Conservation (phyloP, 2,888 invertebrate genomes). For the Ormyrus pomaceus region DNA sequence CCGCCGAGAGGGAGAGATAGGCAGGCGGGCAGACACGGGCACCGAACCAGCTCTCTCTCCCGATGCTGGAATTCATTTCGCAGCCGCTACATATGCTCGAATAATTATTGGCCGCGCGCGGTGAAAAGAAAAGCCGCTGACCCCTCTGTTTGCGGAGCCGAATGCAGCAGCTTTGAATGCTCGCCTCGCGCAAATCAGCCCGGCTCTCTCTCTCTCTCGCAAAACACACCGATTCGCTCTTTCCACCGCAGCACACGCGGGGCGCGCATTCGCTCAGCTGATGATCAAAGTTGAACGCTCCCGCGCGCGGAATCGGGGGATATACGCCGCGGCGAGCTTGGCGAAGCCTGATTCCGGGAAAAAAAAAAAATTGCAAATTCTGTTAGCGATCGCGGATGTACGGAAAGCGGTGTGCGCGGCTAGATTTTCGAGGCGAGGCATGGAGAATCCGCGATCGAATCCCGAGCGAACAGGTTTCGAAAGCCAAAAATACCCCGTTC, state of each 20-base stretch:
- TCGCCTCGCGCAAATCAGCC: neutral
- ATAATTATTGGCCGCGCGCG: conserved; percentile 8
- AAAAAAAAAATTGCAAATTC: no score
- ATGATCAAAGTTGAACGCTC: neutral
- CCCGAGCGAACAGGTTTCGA: no score
- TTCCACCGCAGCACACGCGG: neutral
- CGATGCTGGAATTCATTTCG: neutral
- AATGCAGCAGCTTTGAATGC: neutral
- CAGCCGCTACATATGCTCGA: neutral
- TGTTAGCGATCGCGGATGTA: no score
- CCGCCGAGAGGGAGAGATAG: no score
- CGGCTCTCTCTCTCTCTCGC: neutral
- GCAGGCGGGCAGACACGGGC: neutral
- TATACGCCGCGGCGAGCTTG: no score
- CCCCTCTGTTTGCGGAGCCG: neutral
- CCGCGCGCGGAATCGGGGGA: no score
- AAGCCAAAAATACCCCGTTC: neutral
- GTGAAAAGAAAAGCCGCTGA: neutral
- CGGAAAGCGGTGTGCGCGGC: no score
- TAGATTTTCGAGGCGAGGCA: no score
- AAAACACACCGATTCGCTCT: neutral
- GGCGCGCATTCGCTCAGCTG: neutral
- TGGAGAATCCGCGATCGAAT: no score
- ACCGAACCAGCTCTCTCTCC: neutral
- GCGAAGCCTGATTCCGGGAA: no score